phyloP scores from a whole-genome alignment of 2,888 invertebrate species.

The Cryptophagus acutangulus region DNA sequence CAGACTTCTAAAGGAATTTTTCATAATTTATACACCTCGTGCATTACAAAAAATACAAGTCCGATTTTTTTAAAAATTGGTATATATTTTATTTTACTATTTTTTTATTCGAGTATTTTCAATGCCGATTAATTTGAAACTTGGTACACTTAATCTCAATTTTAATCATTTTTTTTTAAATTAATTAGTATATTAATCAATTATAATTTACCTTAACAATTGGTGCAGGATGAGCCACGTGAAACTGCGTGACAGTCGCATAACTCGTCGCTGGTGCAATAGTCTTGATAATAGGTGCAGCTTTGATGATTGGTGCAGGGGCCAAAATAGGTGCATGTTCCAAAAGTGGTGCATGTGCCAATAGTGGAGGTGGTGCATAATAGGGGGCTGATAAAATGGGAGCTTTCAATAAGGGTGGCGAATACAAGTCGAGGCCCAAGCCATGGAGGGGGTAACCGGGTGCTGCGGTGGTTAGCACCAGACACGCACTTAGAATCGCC shows the following conservation, averaged over 20 bases:
- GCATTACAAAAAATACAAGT: too few species aligned
- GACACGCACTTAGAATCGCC: neutral
- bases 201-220: constrained; percentile 39
- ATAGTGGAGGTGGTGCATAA: constrained; percentile 17
- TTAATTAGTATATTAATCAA: neutral
- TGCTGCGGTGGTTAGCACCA: constrained; percentile 5
- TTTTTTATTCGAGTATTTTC: too few species aligned
- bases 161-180: too few species aligned
- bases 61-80: too few species aligned
- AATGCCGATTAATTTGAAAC: too few species aligned
- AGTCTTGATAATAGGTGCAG: constrained; percentile 33
- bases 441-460: constrained; percentile 12
- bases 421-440: constrained; percentile 7
- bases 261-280: constrained; percentile 55
- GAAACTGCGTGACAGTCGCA: constrained; percentile 51
- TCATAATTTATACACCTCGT: too few species aligned
- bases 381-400: too few species aligned
- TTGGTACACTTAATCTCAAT: too few species aligned
- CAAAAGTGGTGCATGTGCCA: constrained; percentile 17
- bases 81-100: too few species aligned
- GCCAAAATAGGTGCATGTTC: constrained; percentile 25
- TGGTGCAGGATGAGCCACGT: constrained; percentile 39
- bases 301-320: constrained; percentile 23
- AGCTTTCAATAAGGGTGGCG: constrained; percentile 21
- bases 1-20: too few species aligned